These are phyloP conservation scores for Coenobita brevimanus DNA, from an alignment of 1,140 invertebrate species.

Conservation along the genomic window DNA sequence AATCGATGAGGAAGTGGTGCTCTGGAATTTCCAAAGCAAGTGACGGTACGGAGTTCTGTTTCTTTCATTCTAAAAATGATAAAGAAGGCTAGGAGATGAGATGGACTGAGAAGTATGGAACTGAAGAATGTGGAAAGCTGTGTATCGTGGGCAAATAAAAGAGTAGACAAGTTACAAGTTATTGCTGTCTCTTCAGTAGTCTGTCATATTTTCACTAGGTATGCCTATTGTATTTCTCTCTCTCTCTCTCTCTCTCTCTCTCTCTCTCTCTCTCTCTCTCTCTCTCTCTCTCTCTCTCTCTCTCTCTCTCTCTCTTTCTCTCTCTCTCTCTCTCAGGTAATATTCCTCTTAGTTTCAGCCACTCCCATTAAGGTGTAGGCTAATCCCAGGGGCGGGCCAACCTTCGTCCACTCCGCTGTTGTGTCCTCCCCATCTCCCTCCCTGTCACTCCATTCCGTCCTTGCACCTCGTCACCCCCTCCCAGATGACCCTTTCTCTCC, in stretches of 20 bases:
- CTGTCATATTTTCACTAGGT: neutral
- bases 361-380: neutral
- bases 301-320: neutral
- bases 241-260: conserved; percentile 24
- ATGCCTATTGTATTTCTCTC: neutral
- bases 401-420: neutral
- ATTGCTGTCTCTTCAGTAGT: neutral
- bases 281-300: conserved; percentile 40
- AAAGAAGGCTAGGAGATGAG: too few species aligned
- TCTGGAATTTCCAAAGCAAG: too few species aligned
- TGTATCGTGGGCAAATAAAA: too few species aligned
- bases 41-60: too few species aligned
- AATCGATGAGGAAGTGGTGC: too few species aligned
- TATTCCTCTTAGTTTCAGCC: neutral
- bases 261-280: conserved; percentile 48
- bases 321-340: too few species aligned
- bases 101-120: too few species aligned
- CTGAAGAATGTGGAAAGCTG: too few species aligned
- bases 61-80: too few species aligned
- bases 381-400: neutral
- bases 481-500: neutral
- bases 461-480: neutral
- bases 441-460: neutral
- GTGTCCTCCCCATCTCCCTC: neutral
- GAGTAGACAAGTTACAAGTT: neutral